Evolutionary conservation across 2,113 vertebrate genomes (phyloP).

Genomic region (Mionectes macconnelli): DNA sequence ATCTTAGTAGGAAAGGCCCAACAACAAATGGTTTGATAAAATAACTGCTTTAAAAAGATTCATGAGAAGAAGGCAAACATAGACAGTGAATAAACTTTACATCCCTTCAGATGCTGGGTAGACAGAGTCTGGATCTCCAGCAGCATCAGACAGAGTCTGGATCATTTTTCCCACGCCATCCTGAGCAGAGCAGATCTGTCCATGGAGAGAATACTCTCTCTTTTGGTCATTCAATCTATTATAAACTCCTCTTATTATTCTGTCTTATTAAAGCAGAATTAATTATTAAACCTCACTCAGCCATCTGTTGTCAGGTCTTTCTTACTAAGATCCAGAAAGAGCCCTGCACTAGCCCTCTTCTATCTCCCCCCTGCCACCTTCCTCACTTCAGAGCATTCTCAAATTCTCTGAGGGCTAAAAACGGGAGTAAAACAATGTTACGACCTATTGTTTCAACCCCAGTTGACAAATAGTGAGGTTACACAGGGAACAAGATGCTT

Average conservation of each 20-base stretch:
- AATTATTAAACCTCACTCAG: not conserved
- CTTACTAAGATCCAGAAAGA: not conserved
- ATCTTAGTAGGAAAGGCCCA: not conserved
- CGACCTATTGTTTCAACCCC: not conserved
- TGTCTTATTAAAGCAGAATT: not conserved
- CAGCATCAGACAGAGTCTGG: not conserved
- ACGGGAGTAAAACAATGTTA: not conserved
- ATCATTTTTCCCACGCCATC: not conserved
- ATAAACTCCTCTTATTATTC: not conserved
- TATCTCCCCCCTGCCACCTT: fast-evolving
- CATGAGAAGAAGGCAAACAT: not conserved
- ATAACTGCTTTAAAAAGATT: not conserved
- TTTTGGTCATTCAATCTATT: not conserved
- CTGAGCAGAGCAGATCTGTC: not conserved
- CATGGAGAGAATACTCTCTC: not conserved
- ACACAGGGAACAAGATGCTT: not conserved
- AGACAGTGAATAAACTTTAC: not conserved
- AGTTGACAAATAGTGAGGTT: not conserved
- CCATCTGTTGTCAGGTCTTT: not conserved
- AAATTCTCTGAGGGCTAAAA: not conserved
- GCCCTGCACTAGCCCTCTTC: not conserved
- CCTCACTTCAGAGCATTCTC: not conserved
- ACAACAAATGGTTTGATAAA: not conserved
- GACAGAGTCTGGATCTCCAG: not conserved
- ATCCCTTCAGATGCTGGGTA: not conserved